A percentile compares a stretch with the other conserved stretches of the same genome.
phyloP scores from a whole-genome alignment of 2,113 vertebrate species.

The Hirundichthys speculiger region DNA sequence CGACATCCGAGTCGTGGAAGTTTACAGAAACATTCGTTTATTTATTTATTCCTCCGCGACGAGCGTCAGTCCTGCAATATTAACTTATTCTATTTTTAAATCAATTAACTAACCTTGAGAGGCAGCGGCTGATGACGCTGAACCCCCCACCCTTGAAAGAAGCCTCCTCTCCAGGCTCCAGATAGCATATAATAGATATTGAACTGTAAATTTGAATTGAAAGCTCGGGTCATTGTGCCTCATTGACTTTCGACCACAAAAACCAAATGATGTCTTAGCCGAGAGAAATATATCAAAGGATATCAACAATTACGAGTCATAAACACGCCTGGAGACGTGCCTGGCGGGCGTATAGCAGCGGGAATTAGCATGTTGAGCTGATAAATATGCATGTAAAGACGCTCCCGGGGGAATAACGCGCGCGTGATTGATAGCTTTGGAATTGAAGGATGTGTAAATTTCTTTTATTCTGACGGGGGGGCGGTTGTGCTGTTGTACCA shows the following conservation, averaged over 20 bases:
- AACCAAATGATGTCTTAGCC: constrained; percentile 99
- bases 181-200: constrained; percentile 79
- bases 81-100: constrained; percentile 65
- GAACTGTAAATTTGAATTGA: constrained; percentile 91
- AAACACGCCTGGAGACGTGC: constrained; percentile 98
- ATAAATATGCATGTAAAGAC: constrained; percentile 99
- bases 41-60: constrained; percentile 25
- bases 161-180: constrained; percentile 52
- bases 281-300: constrained; percentile 99
- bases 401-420: constrained; percentile 98
- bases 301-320: constrained; percentile 99
- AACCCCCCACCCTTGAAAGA: constrained; percentile 36
- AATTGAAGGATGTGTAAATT: constrained; percentile 99
- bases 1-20: constrained; percentile 61
- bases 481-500: constrained; percentile 92
- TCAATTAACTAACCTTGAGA: constrained; percentile 74
- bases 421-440: constrained; percentile 99
- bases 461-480: constrained; percentile 93
- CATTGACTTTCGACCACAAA: constrained; percentile 97
- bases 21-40: constrained; percentile 50
- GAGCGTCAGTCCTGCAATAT: constrained; percentile 16
- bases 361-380: constrained; percentile 99
- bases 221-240: constrained; percentile 94
- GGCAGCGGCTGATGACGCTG: constrained; percentile 47
- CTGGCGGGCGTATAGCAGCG: constrained; percentile 97